Evolutionary conservation across 2,888 invertebrate species (phyloP), one percentile per base, ranked within the genome.

Genomic region (Oscheius sp.): DNA sequence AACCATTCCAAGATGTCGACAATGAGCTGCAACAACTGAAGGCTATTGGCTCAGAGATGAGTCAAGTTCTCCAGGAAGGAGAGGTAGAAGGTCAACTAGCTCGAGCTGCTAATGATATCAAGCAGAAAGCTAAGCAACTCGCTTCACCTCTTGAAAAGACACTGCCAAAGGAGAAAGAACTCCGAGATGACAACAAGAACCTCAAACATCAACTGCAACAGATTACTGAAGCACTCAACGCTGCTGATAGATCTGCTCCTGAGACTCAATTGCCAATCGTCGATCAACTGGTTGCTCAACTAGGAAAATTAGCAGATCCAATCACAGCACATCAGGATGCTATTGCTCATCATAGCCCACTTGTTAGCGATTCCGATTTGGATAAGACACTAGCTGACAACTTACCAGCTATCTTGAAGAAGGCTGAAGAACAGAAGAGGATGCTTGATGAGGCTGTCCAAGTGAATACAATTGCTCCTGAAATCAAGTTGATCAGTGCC

Each of bases 381-480:
- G 65, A 70, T 45, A 63, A 70, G 53, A 48, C 52, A 45, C 68
- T 75, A 37, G 68, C 71, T 37, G 69, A 73, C 4, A 8, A 3
- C 1, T 15, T 58, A 15, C 58, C 58, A 15, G 58, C 20, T 6
- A 10, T 58, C 25, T 23, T 39, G 39, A 39, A 37, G 27, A 39
- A 39, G 15, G 37, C 39, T 45, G 75, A 73, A 65, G 58, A 58
- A n/a, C 42, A 69, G 39, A 65, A 67, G 34, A 69, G 70, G 58
- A n/a, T 42, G 2, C 65, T 72, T 45, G 68, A 58, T 65, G 72
- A 70, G 29, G 70, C 72, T 27, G 73, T 66, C 23, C 66, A 67
- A 67, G 64, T 75, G 53, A 67, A 71, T 37, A 68, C 68, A 31
- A 55, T 77, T 42, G 73, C 73, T 39, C 78, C 78, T 31, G 70